Percentiles rank a stretch among this genome's conserved stretches.
Evolutionary conservation across 2,113 vertebrate species (phyloP).

Genomic region (Lonchura striata): DNA sequence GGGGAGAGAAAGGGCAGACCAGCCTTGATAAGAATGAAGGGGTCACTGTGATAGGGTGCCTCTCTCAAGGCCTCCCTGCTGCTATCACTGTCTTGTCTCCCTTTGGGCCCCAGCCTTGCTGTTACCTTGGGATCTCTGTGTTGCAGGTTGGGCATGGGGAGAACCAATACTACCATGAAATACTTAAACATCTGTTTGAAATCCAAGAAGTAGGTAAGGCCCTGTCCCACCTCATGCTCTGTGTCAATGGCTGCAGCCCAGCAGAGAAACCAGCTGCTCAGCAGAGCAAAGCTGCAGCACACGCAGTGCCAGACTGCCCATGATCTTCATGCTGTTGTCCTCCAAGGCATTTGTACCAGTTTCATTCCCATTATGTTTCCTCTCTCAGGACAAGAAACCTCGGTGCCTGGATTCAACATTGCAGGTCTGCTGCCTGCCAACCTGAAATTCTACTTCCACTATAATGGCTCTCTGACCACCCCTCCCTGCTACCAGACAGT

Average conservation of each 20-base stretch:
- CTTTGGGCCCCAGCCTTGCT: fast-evolving
- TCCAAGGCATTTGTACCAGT: background rate
- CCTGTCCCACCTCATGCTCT: background rate
- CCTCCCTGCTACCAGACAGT: conserved; percentile 83
- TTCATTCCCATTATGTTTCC: background rate
- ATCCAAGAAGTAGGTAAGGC: conserved; percentile 69
- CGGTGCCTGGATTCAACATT: conserved; percentile 79
- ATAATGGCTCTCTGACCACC: conserved; percentile 85
- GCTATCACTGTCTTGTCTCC: fast-evolving
- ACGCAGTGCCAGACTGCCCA: background rate
- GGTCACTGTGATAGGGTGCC: fast-evolving
- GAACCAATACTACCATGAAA: conserved; percentile 68
- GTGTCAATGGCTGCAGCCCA: background rate
- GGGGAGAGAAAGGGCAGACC: background rate
- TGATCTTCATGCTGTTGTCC: background rate
- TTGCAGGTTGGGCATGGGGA: conserved; percentile 73
- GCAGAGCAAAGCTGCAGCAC: background rate
- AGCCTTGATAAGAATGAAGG: background rate
- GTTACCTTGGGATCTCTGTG: background rate
- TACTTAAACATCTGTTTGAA: conserved; percentile 59
- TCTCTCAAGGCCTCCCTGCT: background rate
- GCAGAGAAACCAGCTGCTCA: background rate
- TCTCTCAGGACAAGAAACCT: conserved; percentile 67
- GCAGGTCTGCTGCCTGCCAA: conserved; percentile 78
- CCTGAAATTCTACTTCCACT: conserved; percentile 80